phyloP scores from a whole-genome alignment of 2,797 vertebrate species.

The Erethizon dorsatum region DNA sequence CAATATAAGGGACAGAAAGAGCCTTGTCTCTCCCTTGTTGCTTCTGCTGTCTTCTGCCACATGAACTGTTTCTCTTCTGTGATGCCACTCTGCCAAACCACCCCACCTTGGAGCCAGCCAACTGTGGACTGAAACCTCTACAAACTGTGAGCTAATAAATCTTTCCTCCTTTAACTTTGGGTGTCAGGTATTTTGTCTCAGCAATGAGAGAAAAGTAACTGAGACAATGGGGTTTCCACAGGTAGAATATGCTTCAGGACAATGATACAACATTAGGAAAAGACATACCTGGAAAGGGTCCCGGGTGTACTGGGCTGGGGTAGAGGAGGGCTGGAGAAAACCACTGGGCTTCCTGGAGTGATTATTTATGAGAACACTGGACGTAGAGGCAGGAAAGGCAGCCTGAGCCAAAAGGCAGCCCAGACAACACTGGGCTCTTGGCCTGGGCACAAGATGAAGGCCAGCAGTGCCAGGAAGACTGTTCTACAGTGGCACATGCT shows the following conservation, averaged over 20 bases:
- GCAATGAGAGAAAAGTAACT: too few species aligned
- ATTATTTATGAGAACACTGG: background rate
- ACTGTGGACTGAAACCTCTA: too few species aligned
- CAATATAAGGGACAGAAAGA: too few species aligned
- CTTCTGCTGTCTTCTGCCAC: too few species aligned
- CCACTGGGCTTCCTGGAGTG: background rate
- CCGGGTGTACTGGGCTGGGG: background rate
- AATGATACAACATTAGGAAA: background rate
- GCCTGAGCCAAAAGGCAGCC: background rate
- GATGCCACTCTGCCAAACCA: too few species aligned
- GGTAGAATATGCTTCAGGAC: background rate
- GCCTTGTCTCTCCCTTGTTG: too few species aligned
- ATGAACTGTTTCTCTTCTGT: too few species aligned
- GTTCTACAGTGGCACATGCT: accelerated
- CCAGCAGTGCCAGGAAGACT: background rate
- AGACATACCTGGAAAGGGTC: background rate
- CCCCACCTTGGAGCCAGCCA: too few species aligned
- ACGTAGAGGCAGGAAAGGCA: background rate
- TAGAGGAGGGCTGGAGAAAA: background rate
- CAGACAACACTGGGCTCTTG: background rate
- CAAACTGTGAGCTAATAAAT: too few species aligned
- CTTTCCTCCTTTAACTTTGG: too few species aligned
- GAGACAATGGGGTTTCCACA: background rate
- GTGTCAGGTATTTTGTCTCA: too few species aligned
- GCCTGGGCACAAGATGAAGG: background rate